Evolutionary conservation across 2,113 vertebrate genomes (phyloP).

Genomic region (Syrmaticus mikado): DNA sequence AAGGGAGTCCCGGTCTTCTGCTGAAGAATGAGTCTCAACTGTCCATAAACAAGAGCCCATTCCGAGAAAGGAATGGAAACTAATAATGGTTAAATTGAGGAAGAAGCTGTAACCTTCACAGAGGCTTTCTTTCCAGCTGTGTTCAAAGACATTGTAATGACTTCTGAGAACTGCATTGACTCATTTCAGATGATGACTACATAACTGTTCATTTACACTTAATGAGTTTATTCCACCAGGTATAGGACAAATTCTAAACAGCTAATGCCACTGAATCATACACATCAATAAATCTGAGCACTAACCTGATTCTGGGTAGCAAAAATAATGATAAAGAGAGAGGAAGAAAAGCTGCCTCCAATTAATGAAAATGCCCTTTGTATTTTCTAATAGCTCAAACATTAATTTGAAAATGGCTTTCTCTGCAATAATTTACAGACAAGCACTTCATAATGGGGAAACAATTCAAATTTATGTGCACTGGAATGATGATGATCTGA

Average conservation of each 20-base stretch:
- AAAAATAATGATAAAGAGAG: constrained; percentile 74
- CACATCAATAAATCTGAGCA: constrained; percentile 74
- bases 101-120: constrained; percentile 69
- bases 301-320: constrained; percentile 71
- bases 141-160: constrained; percentile 73
- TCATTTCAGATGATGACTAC: constrained; percentile 79
- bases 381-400: constrained; percentile 81
- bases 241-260: constrained; percentile 77
- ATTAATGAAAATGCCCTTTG: constrained; percentile 84
- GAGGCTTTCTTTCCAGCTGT: constrained; percentile 71
- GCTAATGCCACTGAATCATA: constrained; percentile 74
- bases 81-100: constrained; percentile 47
- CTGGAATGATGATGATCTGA: constrained; percentile 78
- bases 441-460: constrained; percentile 82
- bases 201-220: constrained; percentile 80
- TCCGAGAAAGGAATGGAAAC: constrained; percentile 36
- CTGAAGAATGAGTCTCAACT: background rate
- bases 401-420: constrained; percentile 83
- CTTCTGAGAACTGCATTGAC: constrained; percentile 73
- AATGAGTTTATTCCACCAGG: constrained; percentile 82
- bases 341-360: constrained; percentile 74
- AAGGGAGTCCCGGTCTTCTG: fast-evolving
- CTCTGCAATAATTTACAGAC: constrained; percentile 82
- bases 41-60: background rate
- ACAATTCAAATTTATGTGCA: constrained; percentile 86